Base-by-base conservation (phyloP, 2,888 invertebrate genomes). In the Prenolepis imparis region DNA sequence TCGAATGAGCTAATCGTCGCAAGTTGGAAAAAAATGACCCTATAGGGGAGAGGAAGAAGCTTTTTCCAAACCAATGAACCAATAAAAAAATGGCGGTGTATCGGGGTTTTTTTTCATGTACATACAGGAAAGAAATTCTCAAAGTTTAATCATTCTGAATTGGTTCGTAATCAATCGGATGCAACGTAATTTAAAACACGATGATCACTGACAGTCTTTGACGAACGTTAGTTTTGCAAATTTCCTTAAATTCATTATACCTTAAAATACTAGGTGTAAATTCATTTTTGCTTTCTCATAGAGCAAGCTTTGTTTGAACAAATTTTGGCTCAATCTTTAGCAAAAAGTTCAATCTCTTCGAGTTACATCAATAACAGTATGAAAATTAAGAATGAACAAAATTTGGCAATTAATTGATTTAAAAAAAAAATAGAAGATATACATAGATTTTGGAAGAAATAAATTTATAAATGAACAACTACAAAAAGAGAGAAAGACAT, bases 1-100 rank as follows among this genome's bases (percentile, higher is more conserved):
- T 91, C 87, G 88, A 91, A 90, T 83, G 72, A 87, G 74, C 59
- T 61, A 44, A 80, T 72, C 85, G 68, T 41, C 18, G n/a, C 28
- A 32, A 52, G 44, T 87, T 78, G 83, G 24, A n/a, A 86, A 80
- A 80, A 73, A 55, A 36, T 18, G 41, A 61, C 57, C 57, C 55
- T 48, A 63, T n/a, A 15, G 12, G 12, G 24, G 36, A 24, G 52
- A 74, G 75, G 24, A 39, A 24, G 39, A 21, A 36, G 41, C 21
- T n/a, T 41, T 70, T 72, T 59, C 39, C 72, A 39, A 78, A 28
- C 73, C 73, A 55, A n/a, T 36, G 75, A 66, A 66, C 75, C 63
- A 32, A 18, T n/a, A 32, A 8, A 4, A n/a, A 18, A 32, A n/a
- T 11, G 63, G 11, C n/a, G 11, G n/a, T 6, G 9, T 9, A 32